Evolutionary conservation across 1,140 invertebrate species (phyloP), one percentile per base, ranked within the genome.

Genomic region (Danaus melanippus): DNA sequence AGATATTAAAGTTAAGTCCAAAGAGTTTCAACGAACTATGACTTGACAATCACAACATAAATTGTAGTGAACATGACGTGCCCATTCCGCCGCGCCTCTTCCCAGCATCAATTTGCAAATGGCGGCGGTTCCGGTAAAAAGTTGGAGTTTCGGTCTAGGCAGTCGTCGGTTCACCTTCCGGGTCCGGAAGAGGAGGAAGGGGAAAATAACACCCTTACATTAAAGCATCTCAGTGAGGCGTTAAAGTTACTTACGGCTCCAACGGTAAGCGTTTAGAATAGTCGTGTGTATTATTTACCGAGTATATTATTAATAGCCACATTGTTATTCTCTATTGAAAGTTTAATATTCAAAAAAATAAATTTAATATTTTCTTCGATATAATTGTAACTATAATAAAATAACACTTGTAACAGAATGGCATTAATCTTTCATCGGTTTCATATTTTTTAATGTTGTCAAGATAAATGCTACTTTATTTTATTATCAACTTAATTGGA

Each of bases 141-240:
- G 42, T 54, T 67, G 4, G 80, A 81, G 62, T 80, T 88, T 53
- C 70, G 82, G 46, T 85, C 86, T 10, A 63, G 86, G 32, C 84
- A 87, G 61, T 86, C 84, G 12, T 87, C 84, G 6, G 71, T 88
- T 7, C 84, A 88, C 55, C 61, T 84, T 17, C 69, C 83, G 8
- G 84, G 84, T 0, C 74, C 79, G 17, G 86, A 86, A 46, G 79
- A 86, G 53, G 84, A 85, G 4, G 82, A 83, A n/a, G 71, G 58
- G 0, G 82, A 87, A 9, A 73, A 67, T 48, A 84, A 83, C 56
- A 83, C 86, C 0, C 66, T 88, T 15, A 87, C 81, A 5, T 62
- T 90, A 58, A 90, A 88, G 64, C 84, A 90, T 71, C 74, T 90
- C 50, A 89, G 89, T 56, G 88, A 89, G 68, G 89, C 89, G 15